Conservation (phyloP, 2,888 invertebrate species). For the Stenotaenia linearis region DNA sequence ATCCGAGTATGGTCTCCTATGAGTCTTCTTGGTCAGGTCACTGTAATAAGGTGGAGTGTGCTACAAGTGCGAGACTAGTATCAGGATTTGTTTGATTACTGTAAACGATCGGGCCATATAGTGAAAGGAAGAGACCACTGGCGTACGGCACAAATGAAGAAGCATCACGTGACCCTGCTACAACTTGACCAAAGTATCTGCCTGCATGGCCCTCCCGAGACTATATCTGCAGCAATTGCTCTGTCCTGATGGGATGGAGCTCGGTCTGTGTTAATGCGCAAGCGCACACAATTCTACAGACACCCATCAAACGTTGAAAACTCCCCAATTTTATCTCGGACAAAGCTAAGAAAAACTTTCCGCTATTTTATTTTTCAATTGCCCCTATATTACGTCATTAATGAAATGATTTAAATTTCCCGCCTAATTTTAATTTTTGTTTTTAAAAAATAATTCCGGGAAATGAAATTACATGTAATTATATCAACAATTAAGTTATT, state of each 20-base stretch:
- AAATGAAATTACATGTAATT: no score
- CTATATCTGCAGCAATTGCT: slow-evolving; percentile 26
- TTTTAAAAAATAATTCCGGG: no score
- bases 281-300: slow-evolving; percentile 12
- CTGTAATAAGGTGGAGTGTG: slow-evolving; percentile 7
- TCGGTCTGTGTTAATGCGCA: slow-evolving; percentile 6
- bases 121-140: slow-evolving; percentile 21
- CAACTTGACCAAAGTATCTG: slow-evolving; percentile 26
- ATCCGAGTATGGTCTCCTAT: slow-evolving; percentile 2
- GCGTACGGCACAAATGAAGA: slow-evolving; percentile 24
- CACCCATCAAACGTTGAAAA: slow-evolving; percentile 18
- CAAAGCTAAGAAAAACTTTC: neutral
- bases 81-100: slow-evolving; percentile 26
- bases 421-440: no score
- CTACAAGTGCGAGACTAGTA: slow-evolving; percentile 24
- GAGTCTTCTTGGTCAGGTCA: slow-evolving; percentile 1
- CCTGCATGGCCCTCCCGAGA: slow-evolving; percentile 17
- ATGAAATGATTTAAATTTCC: neutral
- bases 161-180: slow-evolving; percentile 23
- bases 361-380: neutral
- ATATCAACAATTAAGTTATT: no score
- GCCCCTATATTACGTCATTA: neutral
- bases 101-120: slow-evolving; percentile 21
- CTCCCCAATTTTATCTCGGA: slow-evolving; percentile 11
- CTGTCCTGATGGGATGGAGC: slow-evolving; percentile 24